These are phyloP conservation scores for Drosophila neotestacea DNA, from an alignment of 2,888 invertebrate species.

Conservation along the genomic window DNA sequence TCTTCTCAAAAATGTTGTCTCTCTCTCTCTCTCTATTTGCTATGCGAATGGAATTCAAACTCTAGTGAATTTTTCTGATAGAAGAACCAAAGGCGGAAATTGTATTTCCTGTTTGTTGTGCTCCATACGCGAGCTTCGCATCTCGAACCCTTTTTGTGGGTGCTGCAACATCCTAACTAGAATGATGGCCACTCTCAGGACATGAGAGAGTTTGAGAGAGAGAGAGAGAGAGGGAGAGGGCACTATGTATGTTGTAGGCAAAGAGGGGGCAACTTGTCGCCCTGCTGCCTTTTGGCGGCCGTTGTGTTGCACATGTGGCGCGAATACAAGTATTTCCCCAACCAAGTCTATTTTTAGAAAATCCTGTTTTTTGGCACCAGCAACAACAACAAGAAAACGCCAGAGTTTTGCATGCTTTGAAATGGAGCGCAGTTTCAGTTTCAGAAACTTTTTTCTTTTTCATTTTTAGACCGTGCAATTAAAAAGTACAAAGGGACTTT, in stretches of 20 bases:
- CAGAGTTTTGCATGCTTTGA: slow-evolving; percentile 64
- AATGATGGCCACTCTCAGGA: slow-evolving; percentile 19
- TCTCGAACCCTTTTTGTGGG: slow-evolving; percentile 36
- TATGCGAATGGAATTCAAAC: slow-evolving; percentile 26
- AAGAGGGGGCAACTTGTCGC: slow-evolving; percentile 8
- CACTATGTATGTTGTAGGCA: no score
- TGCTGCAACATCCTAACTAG: slow-evolving; percentile 19
- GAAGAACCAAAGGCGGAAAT: slow-evolving; percentile 55
- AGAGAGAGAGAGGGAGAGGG: background rate
- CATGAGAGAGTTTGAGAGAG: no score
- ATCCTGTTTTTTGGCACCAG: slow-evolving; percentile 82
- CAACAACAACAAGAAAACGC: slow-evolving; percentile 21
- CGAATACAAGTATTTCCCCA: slow-evolving; percentile 82
- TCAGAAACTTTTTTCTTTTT: slow-evolving; percentile 14
- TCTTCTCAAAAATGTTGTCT: background rate
- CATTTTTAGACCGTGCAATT: no score
- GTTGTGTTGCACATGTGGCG: slow-evolving; percentile 76
- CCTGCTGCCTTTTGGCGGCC: slow-evolving; percentile 67
- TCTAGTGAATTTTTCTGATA: slow-evolving; percentile 26
- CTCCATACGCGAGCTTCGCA: slow-evolving; percentile 11
- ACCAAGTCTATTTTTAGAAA: slow-evolving; percentile 83
- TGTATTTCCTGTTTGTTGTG: slow-evolving; percentile 56
- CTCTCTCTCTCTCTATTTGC: slow-evolving; percentile 5
- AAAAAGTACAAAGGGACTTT: no score
- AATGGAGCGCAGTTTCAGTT: slow-evolving; percentile 26